phyloP scores from a whole-genome alignment of 2,888 invertebrate genomes.

The Chloromyia formosa region DNA sequence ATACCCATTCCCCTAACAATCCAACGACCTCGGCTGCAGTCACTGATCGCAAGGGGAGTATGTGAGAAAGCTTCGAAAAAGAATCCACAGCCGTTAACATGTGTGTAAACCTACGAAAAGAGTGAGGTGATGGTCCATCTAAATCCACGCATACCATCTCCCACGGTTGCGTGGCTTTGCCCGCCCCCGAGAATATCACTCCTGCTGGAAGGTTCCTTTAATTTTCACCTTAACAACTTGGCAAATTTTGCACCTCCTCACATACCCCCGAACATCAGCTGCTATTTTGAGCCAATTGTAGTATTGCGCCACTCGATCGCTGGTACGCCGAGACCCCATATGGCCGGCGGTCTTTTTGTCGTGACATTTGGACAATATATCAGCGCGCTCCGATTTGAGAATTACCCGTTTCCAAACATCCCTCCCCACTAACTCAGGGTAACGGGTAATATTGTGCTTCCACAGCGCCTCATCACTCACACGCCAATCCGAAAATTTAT shows the following conservation, averaged over 20 bases:
- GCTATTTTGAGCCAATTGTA: constrained; percentile 37
- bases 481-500: too few species aligned
- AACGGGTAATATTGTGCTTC: too few species aligned
- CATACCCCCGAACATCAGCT: background rate
- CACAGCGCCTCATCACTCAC: too few species aligned
- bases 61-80: background rate
- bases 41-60: background rate
- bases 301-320: background rate
- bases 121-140: background rate
- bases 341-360: too few species aligned
- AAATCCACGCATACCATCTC: constrained; percentile 14
- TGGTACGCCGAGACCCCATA: too few species aligned
- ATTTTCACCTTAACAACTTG: background rate
- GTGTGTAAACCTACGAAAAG: background rate
- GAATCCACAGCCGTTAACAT: background rate
- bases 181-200: background rate
- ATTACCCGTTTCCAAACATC: too few species aligned
- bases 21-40: too few species aligned
- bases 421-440: too few species aligned
- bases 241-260: background rate
- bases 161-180: background rate
- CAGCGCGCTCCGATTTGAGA: too few species aligned
- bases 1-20: background rate
- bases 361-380: too few species aligned
- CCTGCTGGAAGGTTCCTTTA: too few species aligned